Evolutionary conservation across 2,797 vertebrate genomes (phyloP), one percentile per base, ranked within the genome.

Genomic region (Chaetodon trifasciatus): DNA sequence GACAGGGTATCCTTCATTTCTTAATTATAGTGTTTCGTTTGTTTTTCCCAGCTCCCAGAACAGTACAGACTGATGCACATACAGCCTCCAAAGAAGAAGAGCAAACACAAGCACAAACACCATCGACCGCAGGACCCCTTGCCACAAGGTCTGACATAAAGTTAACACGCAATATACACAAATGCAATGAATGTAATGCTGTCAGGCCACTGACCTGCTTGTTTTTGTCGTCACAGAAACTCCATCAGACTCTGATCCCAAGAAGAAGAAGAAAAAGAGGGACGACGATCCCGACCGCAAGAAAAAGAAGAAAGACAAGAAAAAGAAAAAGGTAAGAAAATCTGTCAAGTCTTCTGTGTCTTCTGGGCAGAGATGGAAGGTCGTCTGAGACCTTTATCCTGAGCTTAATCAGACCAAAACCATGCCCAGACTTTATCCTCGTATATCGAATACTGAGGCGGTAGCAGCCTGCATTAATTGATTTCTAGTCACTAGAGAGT

Each of bases 211-310:
- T 90, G 8, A 81, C 76, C 16, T 32, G 8, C 19, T 58, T 49
- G 0, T 79, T 69, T 71, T 73, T 46, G 1, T 65, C 8, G 0
- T 74, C 17, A 56, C 92, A 98, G 98, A 99, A 95, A 99, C 97
- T 0, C 97, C 98, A 1, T 98, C 97, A 24, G 98, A 99, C 89
- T 97, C 97, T 0, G 98, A 99, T 93, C 98, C 98, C 90, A 99
- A 99, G 93, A 99, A 99, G 90, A 99, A 99, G 93, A 99, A 99
- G 94, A 99, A 99, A 94, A 99, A 99, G 92, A 96, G 97, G 82
- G 98, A 99, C 0, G 98, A 99, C 23, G 98, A 99, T 86, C 98
- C 98, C 0, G 98, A 99, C 50, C 94, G 98, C 77, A 98, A 98
- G 88, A 98, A 97, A 88, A 99, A 98, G 94, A 99, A 99, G 96